Evolutionary conservation across 2,797 vertebrate genomes (phyloP), one percentile per base, ranked within the genome.

Genomic region (Characodon lateralis): DNA sequence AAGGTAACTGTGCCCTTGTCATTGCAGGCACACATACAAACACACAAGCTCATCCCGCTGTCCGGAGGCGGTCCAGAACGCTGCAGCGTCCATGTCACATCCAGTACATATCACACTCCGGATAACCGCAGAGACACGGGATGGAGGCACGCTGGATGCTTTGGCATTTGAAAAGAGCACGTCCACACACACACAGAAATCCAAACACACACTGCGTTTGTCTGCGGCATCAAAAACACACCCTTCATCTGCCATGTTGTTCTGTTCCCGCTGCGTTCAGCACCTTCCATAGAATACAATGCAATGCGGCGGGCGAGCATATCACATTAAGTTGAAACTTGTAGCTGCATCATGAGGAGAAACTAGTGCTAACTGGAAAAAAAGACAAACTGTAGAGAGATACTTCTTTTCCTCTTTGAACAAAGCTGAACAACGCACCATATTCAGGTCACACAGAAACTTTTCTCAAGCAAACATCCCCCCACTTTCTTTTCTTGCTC

Each of bases 1-100:
- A 94, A 95, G 93, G 94, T 93, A 94, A 92, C 89, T 1, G 86
- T 61, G 93, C 94, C 94, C 94, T 96, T 95, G 94, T 92, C 93
- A 84, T 86, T 75, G 31, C 74, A 63, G 69, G 77, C 53, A 58
- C 78, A 63, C 59, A 26, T 75, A 51, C 48, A 51, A 35, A 55
- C 50, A n/a, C 71, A 76, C 87, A 78, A 31, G 39, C 82, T 2
- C 80, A 53, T 48, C 72, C 76, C 39, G 24, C 63, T 89, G 87
- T 90, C 92, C 91, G 48, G 88, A 89, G 90, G 91, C 70, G 87
- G 89, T 89, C 87, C 87, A 89, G 90, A 82, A 86, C 86, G 83
- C 92, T 80, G 92, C 93, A 89, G 94, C 84, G 89, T 88, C 35
- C 22, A 89, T 93, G 94, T 95, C 95, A 94, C 91, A 93, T 95